Base-by-base conservation (phyloP, 2,888 invertebrate species). In the Acrobasis suavella region DNA sequence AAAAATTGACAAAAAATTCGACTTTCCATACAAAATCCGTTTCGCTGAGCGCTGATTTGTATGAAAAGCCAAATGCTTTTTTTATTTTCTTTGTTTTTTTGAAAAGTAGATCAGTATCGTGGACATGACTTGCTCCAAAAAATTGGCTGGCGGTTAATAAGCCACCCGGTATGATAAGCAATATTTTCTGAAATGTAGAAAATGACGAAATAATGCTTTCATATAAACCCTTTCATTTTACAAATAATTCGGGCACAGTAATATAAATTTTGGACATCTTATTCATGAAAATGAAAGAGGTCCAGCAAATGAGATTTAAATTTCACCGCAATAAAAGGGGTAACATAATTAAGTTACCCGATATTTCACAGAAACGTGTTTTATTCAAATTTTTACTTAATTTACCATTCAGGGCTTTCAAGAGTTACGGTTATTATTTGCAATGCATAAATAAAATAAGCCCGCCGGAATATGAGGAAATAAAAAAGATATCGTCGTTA, bases 221-320 rank as follows among this genome's bases (percentile, higher is more conserved):
- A 0, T 7, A 32, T 7, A 32, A 32, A 32, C 32, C 32, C 32
- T 32, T 32, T 8, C 32, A 32, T 7, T 7, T 8, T 32, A 8
- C 32, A 32, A 32, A 7, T 32, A 32, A 6, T 32, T 32, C 32
- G 10, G 56, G 10, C 16, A 49, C 15, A 37, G 32, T 12, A 38
- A 70, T 75, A 73, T 65, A 74, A 74, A 77, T 75, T 39, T 69
- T 39, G 50, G 54, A 55, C 62, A 67, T 58, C 67, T 70, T 70
- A 72, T 72, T 74, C 71, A 73, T 72, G 69, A 73, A 73, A 68
- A 64, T 51, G 69, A 71, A 72, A 67, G 71, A 72, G 63, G 64
- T 58, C 62, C 62, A 65, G 61, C 65, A 68, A 71, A 72, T 50
- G 37, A 38, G 37, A 60, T 60, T 60, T n/a, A 60, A 60, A 60